phyloP scores from a whole-genome alignment of 2,888 invertebrate genomes.

The Napeogenes inachia region DNA sequence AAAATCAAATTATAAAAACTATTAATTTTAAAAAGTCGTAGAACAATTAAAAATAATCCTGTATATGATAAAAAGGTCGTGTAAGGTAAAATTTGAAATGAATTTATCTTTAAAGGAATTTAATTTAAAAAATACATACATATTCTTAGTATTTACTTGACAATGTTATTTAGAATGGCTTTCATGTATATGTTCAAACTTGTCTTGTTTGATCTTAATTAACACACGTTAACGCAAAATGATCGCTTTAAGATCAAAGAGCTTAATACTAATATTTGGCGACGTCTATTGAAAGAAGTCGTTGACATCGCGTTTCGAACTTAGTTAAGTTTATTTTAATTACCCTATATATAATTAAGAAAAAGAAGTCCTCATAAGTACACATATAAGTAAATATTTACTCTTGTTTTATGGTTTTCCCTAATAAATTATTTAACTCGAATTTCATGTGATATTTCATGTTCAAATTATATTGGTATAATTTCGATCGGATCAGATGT shows the following conservation, averaged over 20 bases:
- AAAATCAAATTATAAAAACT: too few relatives aligned
- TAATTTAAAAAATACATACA: not conserved
- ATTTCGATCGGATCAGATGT: constrained; percentile 54
- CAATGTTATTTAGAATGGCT: constrained; percentile 1
- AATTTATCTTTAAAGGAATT: too few relatives aligned
- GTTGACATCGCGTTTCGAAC: constrained; percentile 24
- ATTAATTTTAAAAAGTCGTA: too few relatives aligned
- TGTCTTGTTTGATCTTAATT: constrained; percentile 75
- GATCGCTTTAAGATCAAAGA: constrained; percentile 70
- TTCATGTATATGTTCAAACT: constrained; percentile 9
- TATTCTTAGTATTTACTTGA: not conserved
- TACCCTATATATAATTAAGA: not conserved
- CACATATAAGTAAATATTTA: not conserved
- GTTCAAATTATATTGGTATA: not conserved
- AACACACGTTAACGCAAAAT: constrained; percentile 63
- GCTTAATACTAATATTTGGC: constrained; percentile 64
- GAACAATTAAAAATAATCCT: too few relatives aligned
- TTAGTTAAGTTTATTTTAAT: constrained; percentile 5
- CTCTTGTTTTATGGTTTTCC: not conserved
- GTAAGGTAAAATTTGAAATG: too few relatives aligned
- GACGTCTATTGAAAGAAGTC: constrained; percentile 68
- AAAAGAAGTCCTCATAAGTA: too few relatives aligned
- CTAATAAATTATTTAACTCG: too few relatives aligned
- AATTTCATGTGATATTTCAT: too few relatives aligned
- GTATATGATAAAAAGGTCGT: too few relatives aligned